phyloP scores from a whole-genome alignment of 2,113 vertebrate genomes.

The Solea senegalensis region DNA sequence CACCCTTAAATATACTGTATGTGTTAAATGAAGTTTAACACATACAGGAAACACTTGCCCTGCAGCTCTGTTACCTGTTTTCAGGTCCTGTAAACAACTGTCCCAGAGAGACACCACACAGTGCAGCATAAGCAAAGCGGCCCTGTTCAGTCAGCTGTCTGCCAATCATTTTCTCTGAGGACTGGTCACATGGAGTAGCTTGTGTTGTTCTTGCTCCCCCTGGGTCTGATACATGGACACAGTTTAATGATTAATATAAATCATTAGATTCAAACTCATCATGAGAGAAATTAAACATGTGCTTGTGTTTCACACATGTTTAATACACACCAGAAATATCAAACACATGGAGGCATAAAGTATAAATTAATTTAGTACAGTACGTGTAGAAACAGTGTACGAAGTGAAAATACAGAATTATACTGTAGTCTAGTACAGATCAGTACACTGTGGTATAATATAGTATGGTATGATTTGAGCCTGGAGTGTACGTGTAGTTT shows the following conservation, averaged over 20 bases:
- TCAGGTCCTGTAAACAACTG: constrained; percentile 85
- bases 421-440: no score
- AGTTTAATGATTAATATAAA: constrained; percentile 47
- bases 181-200: constrained; percentile 23
- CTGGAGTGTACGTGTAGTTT: no score
- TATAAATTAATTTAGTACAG: no score
- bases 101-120: constrained; percentile 87
- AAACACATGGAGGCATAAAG: neutral
- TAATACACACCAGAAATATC: neutral
- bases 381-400: no score
- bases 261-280: neutral
- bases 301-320: no score
- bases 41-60: neutral
- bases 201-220: constrained; percentile 53
- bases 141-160: constrained; percentile 82
- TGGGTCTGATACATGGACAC: constrained; percentile 48
- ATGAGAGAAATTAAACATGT: neutral
- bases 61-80: constrained; percentile 79
- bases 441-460: no score
- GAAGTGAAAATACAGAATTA: no score
- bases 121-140: constrained; percentile 87
- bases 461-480: no score
- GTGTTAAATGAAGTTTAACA: no score
- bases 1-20: no score
- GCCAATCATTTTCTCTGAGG: constrained; percentile 52